Evolutionary conservation across 2,113 vertebrate species (phyloP).

Genomic region (Mobula birostris): DNA sequence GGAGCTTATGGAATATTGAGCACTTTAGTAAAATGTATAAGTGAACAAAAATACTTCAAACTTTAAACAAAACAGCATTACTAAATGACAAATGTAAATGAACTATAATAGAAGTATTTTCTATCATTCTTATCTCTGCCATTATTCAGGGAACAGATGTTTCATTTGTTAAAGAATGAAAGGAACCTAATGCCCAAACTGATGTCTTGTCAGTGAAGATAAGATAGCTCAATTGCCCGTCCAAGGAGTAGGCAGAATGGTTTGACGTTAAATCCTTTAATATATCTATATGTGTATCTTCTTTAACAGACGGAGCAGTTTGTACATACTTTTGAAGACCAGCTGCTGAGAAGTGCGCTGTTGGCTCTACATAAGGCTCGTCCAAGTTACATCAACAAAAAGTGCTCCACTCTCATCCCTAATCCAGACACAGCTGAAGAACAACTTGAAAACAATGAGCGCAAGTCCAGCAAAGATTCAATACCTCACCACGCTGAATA

Average conservation of each 20-base stretch:
- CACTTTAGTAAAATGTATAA: not conserved
- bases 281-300: not conserved
- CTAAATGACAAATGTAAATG: not conserved
- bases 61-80: not conserved
- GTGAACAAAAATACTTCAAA: not conserved
- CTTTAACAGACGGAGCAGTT: constrained; percentile 81
- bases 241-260: not conserved
- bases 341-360: constrained; percentile 86
- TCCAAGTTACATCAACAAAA: constrained; percentile 74
- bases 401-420: constrained; percentile 51
- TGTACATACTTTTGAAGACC: constrained; percentile 88
- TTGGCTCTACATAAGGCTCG: constrained; percentile 82
- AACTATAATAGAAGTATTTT: not conserved
- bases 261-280: not conserved
- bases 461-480: constrained; percentile 67
- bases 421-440: constrained; percentile 47
- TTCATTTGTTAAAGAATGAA: not conserved
- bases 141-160: not conserved
- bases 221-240: not conserved
- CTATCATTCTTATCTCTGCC: not conserved
- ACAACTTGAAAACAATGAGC: constrained; percentile 49
- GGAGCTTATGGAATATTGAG: no score
- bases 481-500: constrained; percentile 89
- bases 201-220: not conserved
- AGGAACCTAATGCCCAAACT: not conserved